phyloP scores from a whole-genome alignment of 2,888 invertebrate species.

The Caenorhabditis japonica region DNA sequence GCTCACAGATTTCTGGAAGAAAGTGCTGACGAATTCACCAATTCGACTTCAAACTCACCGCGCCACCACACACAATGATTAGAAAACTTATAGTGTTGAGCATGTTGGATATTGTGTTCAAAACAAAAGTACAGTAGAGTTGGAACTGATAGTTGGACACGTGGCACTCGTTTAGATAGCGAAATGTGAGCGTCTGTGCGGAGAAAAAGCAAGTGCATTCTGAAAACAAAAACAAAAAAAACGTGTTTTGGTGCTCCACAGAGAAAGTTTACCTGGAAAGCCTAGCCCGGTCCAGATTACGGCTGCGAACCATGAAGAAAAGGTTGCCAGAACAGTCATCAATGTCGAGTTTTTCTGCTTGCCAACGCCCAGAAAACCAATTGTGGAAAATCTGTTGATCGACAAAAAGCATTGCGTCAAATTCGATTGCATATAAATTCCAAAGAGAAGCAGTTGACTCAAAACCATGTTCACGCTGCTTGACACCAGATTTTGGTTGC shows the following conservation, averaged over 20 bases:
- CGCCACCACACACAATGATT: constrained; percentile 39
- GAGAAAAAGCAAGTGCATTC: constrained; percentile 42
- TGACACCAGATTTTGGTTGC: constrained; percentile 22
- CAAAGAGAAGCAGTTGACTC: constrained; percentile 27
- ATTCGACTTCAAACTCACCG: constrained; percentile 18
- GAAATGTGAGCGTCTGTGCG: constrained; percentile 11
- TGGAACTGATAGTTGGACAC: constrained; percentile 36
- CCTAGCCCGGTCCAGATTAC: constrained; percentile 33
- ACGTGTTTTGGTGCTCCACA: too few species aligned
- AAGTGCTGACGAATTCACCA: too few species aligned
- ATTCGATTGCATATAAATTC: constrained; percentile 35
- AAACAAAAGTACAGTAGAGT: constrained; percentile 37
- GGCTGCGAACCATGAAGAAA: constrained; percentile 39
- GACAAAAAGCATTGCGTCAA: constrained; percentile 35
- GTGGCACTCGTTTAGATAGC: constrained; percentile 26
- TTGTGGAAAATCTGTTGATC: constrained; percentile 34
- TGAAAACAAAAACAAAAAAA: not conserved
- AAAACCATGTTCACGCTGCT: constrained; percentile 23
- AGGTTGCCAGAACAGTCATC: constrained; percentile 19
- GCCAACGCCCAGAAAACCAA: constrained; percentile 23
- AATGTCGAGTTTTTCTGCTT: constrained; percentile 34
- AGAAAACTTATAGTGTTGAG: constrained; percentile 31
- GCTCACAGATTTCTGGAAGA: constrained; percentile 38
- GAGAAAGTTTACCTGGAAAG: constrained; percentile 32
- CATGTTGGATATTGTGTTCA: constrained; percentile 41